Evolutionary conservation across 2,113 vertebrate species (phyloP).

Genomic region (Paradoxurus hermaphroditus): DNA sequence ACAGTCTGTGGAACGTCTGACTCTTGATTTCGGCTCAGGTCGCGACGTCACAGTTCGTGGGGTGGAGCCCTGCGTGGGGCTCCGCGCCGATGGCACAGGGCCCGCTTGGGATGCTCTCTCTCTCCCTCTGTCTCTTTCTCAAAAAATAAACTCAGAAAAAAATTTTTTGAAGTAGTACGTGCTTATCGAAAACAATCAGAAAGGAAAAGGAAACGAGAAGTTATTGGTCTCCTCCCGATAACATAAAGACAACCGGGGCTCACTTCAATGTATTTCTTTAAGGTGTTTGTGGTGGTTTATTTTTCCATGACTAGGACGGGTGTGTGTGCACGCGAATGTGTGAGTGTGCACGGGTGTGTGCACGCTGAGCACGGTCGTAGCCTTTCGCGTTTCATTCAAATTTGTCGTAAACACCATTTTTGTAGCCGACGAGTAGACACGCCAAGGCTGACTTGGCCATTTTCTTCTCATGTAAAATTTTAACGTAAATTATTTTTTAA

Average conservation of each 20-base stretch:
- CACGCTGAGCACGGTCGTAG: not conserved
- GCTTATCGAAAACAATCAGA: not conserved
- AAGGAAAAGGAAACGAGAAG: not conserved
- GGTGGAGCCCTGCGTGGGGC: too few relatives aligned
- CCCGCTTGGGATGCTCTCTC: too few relatives aligned
- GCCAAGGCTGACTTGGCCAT: not conserved
- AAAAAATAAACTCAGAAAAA: too few relatives aligned
- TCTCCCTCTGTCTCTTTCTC: too few relatives aligned
- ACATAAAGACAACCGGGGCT: not conserved
- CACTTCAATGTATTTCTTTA: not conserved
- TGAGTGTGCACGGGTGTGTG: not conserved
- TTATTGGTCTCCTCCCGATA: not conserved
- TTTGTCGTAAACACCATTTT: not conserved
- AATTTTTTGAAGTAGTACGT: not conserved
- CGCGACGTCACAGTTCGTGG: too few relatives aligned
- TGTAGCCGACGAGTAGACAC: not conserved
- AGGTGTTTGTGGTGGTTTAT: too few relatives aligned
- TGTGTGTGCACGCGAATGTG: accelerated
- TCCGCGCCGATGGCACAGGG: too few relatives aligned
- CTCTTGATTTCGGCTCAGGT: too few relatives aligned
- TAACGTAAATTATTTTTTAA: not conserved
- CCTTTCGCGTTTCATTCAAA: accelerated
- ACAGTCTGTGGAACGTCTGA: too few relatives aligned
- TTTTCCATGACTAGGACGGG: accelerated
- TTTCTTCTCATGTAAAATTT: not conserved